Conservation (phyloP, 2,113 vertebrate species). For the Oryzias melastigma region DNA sequence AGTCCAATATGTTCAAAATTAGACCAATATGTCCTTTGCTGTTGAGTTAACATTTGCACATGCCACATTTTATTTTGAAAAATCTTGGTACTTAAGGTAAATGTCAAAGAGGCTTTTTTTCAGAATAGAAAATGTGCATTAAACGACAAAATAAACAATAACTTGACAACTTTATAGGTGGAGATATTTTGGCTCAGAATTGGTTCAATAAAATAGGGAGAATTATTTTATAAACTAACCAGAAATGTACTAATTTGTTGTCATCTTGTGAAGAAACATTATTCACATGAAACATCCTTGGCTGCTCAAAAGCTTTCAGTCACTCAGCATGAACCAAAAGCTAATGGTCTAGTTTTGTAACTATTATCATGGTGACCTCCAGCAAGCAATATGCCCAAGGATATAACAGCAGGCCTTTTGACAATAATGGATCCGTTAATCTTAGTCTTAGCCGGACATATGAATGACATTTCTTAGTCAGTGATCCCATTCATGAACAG, state of each 20-base stretch:
- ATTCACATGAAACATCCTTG: neutral
- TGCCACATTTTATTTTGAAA: conserved; percentile 28
- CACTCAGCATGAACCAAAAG: conserved; percentile 27
- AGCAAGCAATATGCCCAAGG: conserved; percentile 46
- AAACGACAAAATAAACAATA: no score
- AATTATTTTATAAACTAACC: no score
- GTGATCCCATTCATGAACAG: conserved; percentile 61
- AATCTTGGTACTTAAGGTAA: neutral
- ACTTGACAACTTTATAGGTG: neutral
- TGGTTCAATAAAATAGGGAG: no score
- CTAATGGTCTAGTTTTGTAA: conserved; percentile 51
- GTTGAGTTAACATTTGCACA: conserved; percentile 50
- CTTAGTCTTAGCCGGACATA: conserved; percentile 56
- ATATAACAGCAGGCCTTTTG: conserved; percentile 47
- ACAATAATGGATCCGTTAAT: conserved; percentile 66
- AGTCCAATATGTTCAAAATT: conserved; percentile 40
- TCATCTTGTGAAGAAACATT: no score
- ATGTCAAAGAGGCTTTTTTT: neutral
- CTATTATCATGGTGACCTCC: conserved; percentile 63
- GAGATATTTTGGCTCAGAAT: neutral
- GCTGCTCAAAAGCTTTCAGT: conserved; percentile 28
- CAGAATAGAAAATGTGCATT: no score
- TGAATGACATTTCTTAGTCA: conserved; percentile 64
- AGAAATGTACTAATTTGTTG: no score
- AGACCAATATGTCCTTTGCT: conserved; percentile 44